These are phyloP conservation scores for Tenualosa thibaudeaui DNA, from an alignment of 2,797 vertebrate genomes.

Conservation along the genomic window DNA sequence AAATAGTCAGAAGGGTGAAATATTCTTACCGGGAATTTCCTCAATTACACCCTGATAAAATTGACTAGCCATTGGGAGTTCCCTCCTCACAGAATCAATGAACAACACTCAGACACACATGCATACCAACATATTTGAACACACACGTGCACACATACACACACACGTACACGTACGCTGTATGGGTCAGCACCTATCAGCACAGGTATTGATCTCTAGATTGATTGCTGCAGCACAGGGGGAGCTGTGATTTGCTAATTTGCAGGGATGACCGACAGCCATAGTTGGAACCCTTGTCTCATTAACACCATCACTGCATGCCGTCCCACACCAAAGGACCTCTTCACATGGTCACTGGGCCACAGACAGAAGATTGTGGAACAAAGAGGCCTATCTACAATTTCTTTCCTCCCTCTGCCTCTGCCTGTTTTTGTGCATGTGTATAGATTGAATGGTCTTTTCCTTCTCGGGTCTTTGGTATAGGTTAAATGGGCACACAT, in stretches of 20 bases:
- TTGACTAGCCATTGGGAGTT: background rate
- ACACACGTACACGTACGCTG: background rate
- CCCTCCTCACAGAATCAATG: background rate
- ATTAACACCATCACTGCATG: slow-evolving; percentile 19
- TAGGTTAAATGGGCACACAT: slow-evolving; percentile 55
- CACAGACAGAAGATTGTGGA: background rate
- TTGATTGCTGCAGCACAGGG: slow-evolving; percentile 34
- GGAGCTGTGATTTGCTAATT: slow-evolving; percentile 29
- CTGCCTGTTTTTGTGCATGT: background rate
- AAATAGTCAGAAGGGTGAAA: slow-evolving; percentile 11
- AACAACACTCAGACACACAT: too few relatives aligned
- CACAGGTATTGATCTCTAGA: slow-evolving; percentile 36
- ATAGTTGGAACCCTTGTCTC: slow-evolving; percentile 26
- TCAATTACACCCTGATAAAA: background rate
- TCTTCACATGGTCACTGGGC: slow-evolving; percentile 15
- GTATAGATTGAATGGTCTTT: background rate
- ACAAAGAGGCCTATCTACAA: background rate
- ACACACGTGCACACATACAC: too few relatives aligned
- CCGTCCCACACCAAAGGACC: background rate
- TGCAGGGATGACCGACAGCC: slow-evolving; percentile 28
- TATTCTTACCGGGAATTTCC: background rate
- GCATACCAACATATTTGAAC: too few relatives aligned
- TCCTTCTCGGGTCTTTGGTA: slow-evolving; percentile 50
- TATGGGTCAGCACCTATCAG: slow-evolving; percentile 29
- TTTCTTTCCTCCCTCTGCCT: background rate